phyloP scores from a whole-genome alignment of 2,113 vertebrate genomes.

The Mirounga angustirostris region DNA sequence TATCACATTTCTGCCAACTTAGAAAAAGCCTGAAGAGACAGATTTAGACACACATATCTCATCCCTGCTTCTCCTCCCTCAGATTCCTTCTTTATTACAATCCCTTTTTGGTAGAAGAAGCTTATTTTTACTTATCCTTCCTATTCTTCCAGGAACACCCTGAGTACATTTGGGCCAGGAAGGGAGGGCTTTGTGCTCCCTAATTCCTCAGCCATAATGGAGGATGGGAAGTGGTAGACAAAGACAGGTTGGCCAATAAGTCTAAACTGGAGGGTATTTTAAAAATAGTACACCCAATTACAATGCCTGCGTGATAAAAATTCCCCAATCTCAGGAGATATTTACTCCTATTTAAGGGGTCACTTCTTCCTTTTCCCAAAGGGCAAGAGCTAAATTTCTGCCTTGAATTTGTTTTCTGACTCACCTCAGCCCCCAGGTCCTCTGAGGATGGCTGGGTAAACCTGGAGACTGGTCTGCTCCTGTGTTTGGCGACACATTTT shows the following conservation, averaged over 20 bases:
- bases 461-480: neutral
- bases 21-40: neutral
- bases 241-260: neutral
- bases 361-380: neutral
- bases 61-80: neutral
- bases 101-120: neutral
- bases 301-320: neutral
- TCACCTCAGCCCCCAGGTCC: neutral
- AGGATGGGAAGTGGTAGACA: neutral
- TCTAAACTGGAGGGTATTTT: neutral
- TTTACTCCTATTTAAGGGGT: neutral
- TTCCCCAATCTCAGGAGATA: neutral
- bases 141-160: neutral
- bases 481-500: neutral
- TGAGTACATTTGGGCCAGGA: neutral
- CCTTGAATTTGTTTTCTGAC: neutral
- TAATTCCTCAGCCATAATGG: neutral
- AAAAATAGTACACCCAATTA: neutral
- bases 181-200: no score
- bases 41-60: neutral
- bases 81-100: neutral
- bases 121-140: neutral
- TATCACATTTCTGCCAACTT: neutral
- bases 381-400: neutral
- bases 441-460: neutral